These are phyloP conservation scores for Drosophila kuntzei DNA, from an alignment of 2,888 invertebrate genomes.

Conservation along the genomic window DNA sequence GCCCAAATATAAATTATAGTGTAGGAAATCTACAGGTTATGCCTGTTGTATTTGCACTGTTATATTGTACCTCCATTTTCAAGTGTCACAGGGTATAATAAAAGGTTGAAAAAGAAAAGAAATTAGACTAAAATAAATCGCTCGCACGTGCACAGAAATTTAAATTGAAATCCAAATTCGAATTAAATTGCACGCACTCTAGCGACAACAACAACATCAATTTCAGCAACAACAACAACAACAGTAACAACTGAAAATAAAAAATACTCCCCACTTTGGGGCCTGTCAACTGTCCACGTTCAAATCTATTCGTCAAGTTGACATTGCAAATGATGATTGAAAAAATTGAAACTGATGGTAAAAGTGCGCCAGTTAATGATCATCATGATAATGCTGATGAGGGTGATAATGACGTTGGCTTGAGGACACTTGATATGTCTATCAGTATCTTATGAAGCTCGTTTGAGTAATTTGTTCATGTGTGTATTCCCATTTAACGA, in stretches of 20 bases:
- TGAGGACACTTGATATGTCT: slow-evolving; percentile 73
- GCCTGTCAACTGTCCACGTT: slow-evolving; percentile 31
- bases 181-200: slow-evolving; percentile 23
- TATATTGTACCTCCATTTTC: neutral
- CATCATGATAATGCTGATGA: slow-evolving; percentile 24
- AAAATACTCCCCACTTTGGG: slow-evolving; percentile 11
- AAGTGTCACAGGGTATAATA: neutral
- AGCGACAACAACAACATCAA: neutral
- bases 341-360: slow-evolving; percentile 37
- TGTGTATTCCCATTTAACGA: slow-evolving; percentile 38
- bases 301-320: slow-evolving; percentile 21
- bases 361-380: slow-evolving; percentile 38
- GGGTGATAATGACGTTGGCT: slow-evolving; percentile 34
- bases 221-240: neutral
- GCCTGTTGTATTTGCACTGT: too few relatives aligned
- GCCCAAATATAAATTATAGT: too few relatives aligned
- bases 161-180: slow-evolving; percentile 31
- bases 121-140: slow-evolving; percentile 66
- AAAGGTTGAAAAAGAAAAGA: neutral
- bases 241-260: slow-evolving; percentile 14
- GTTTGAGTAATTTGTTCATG: slow-evolving; percentile 21
- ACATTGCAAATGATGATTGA: slow-evolving; percentile 40
- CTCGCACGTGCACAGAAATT: slow-evolving; percentile 64
- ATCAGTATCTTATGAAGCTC: slow-evolving; percentile 53
- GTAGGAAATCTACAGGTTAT: too few relatives aligned